phyloP scores from a whole-genome alignment of 2,113 vertebrate genomes.

The Atherinomorus stipes region DNA sequence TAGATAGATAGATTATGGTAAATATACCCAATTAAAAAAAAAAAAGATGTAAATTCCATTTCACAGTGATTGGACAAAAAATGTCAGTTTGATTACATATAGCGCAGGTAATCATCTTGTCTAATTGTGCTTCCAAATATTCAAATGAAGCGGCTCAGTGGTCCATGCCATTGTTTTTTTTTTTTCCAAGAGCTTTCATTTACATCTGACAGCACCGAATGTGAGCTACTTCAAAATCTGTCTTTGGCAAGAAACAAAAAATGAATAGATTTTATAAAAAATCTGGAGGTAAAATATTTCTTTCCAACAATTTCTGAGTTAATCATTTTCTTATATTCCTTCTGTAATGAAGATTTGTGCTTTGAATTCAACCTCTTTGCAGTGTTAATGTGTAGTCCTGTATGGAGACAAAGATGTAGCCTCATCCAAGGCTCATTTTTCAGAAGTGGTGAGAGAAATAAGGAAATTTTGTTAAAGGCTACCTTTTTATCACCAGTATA shows the following conservation, averaged over 20 bases:
- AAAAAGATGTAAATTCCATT: no score
- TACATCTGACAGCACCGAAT: constrained; percentile 32
- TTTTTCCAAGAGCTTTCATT: constrained; percentile 2
- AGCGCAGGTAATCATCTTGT: not conserved
- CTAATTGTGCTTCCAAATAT: not conserved
- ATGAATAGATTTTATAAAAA: not conserved
- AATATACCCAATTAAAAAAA: no score
- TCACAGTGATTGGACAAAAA: no score
- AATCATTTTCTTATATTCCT: constrained; percentile 19
- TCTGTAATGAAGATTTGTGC: constrained; percentile 12
- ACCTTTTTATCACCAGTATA: not conserved
- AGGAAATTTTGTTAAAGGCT: constrained; percentile 41
- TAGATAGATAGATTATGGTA: no score
- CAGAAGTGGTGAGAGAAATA: constrained; percentile 47
- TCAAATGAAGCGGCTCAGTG: constrained; percentile 17
- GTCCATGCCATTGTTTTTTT: not conserved
- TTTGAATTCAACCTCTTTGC: constrained; percentile 33
- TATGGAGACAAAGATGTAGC: not conserved
- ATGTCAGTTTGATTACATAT: not conserved
- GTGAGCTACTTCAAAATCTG: constrained; percentile 10
- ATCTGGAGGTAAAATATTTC: constrained; percentile 11
- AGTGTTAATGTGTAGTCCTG: not conserved
- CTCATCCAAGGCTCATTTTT: constrained; percentile 63
- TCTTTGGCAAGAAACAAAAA: not conserved
- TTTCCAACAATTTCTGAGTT: constrained; percentile 28